Percentiles rank a stretch among this genome's conserved stretches.
Conservation (phyloP, 1,140 invertebrate genomes). For the Lordiphosa clarofinis region DNA sequence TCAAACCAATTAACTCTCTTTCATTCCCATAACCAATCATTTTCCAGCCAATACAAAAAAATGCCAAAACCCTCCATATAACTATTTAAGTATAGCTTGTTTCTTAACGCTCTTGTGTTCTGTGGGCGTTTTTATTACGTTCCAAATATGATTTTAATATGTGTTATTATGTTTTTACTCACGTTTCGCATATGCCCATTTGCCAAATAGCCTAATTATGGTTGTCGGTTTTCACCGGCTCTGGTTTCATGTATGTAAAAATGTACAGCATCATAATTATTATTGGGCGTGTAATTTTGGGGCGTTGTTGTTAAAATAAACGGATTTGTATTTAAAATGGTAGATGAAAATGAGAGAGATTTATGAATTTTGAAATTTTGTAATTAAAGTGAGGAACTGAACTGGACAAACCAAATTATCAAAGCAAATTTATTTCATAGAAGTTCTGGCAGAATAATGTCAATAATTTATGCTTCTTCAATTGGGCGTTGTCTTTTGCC, state of each 20-base stretch:
- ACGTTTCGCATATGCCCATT: conserved; percentile 14
- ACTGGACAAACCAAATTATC: no score
- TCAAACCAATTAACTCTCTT: conserved; percentile 8
- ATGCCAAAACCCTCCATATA: conserved; percentile 2
- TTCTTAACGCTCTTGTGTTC: conserved; percentile 17
- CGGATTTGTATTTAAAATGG: no score
- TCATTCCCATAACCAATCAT: conserved; percentile 17
- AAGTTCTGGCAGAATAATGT: no score
- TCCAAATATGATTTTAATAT: conserved; percentile 59
- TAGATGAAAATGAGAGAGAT: no score
- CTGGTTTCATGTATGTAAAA: not conserved
- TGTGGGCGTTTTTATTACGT: conserved; percentile 47
- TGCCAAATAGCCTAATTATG: conserved; percentile 44
- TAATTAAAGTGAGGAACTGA: no score
- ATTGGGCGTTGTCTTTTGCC: no score
- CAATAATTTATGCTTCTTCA: no score
- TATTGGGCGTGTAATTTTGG: conserved; percentile 21
- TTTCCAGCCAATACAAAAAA: conserved; percentile 14
- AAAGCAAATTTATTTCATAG: no score
- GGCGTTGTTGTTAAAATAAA: conserved; percentile 36
- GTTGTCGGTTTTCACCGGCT: not conserved
- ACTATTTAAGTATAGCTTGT: conserved; percentile 25
- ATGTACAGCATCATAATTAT: conserved; percentile 3
- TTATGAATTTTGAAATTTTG: no score
- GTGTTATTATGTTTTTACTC: conserved; percentile 40